A percentile compares a stretch with the other conserved stretches of the same genome.
Evolutionary conservation across 2,797 vertebrate species (phyloP).

Genomic region (Octomys mimax): DNA sequence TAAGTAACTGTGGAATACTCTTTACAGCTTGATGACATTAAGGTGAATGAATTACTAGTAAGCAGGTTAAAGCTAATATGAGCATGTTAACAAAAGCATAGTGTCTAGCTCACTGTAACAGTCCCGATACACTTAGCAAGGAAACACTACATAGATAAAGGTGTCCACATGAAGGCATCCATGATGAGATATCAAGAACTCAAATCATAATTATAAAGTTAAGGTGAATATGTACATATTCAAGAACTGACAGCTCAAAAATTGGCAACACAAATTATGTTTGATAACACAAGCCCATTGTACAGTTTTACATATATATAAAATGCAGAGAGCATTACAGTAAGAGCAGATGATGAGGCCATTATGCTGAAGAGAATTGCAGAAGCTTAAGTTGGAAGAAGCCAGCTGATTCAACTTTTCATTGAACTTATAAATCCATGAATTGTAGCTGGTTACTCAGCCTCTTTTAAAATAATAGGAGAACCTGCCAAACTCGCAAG

Average conservation of each 20-base stretch:
- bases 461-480: background rate
- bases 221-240: constrained; percentile 19
- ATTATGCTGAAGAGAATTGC: background rate
- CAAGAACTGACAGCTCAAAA: background rate
- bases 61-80: constrained; percentile 42
- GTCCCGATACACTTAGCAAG: background rate
- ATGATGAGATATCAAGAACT: background rate
- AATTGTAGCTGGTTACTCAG: background rate
- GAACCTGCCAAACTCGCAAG: background rate
- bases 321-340: background rate
- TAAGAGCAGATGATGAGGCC: background rate
- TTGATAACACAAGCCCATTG: constrained; percentile 25
- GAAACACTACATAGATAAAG: constrained; percentile 48
- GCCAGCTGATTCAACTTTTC: constrained; percentile 13
- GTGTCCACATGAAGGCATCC: background rate
- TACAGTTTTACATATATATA: background rate
- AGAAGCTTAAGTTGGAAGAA: constrained; percentile 34
- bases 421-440: constrained; percentile 3
- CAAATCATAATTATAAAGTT: constrained; percentile 28
- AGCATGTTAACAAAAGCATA: constrained; percentile 31
- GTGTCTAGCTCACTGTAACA: constrained; percentile 10
- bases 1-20: constrained; percentile 6
- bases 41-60: background rate
- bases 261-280: constrained; percentile 22
- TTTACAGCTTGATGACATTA: constrained; percentile 45